These are phyloP conservation scores for Pycnonotus jocosus DNA, from an alignment of 2,113 vertebrate genomes.

Conservation along the genomic window DNA sequence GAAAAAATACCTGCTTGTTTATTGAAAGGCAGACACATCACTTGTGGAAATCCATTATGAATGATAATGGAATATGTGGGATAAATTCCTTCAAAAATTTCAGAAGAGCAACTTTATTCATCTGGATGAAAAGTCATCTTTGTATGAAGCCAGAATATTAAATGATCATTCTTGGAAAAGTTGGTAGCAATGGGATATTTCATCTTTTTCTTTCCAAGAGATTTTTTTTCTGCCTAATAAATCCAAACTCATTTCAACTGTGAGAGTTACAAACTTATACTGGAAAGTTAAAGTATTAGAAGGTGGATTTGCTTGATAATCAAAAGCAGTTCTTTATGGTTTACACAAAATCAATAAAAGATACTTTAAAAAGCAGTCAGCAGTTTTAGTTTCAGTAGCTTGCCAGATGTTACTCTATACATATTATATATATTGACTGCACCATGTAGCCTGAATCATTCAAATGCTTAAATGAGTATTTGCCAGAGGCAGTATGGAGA, in stretches of 20 bases:
- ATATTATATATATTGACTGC: not conserved
- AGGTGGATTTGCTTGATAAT: slow-evolving; percentile 23
- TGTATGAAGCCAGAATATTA: not conserved
- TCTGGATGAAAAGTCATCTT: not conserved
- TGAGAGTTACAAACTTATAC: not conserved
- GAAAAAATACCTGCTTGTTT: not conserved
- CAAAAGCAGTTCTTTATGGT: not conserved
- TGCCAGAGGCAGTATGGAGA: not conserved
- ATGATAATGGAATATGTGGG: not conserved
- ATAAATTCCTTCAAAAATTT: not conserved
- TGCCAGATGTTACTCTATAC: not conserved
- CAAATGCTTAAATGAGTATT: not conserved
- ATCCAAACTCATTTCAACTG: not conserved
- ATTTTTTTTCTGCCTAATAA: slow-evolving; percentile 22
- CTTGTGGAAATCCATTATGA: not conserved
- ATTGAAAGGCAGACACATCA: not conserved
- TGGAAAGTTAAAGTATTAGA: not conserved
- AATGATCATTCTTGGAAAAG: not conserved
- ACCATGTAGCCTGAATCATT: not conserved
- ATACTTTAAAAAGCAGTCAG: slow-evolving; percentile 32
- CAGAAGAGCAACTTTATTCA: not conserved
- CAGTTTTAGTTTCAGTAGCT: slow-evolving; percentile 14
- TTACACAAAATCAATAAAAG: slow-evolving; percentile 37
- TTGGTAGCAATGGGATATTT: not conserved
- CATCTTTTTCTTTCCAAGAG: not conserved